Percentiles rank a stretch among this genome's conserved stretches.
phyloP scores from a whole-genome alignment of 2,113 vertebrate species.

The Malurus elegans region DNA sequence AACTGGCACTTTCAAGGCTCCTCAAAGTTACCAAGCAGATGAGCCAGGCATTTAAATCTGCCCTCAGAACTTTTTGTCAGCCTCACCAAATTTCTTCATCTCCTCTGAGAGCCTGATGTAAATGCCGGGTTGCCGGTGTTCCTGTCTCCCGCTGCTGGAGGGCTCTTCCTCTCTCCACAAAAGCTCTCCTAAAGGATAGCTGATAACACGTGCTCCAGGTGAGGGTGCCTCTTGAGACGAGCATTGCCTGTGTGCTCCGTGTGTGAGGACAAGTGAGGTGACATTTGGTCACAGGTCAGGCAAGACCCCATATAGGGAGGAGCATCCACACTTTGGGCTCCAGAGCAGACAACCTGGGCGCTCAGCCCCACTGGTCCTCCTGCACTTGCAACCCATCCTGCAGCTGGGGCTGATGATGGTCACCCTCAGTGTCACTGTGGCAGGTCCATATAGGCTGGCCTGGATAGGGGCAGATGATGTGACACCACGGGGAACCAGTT shows the following conservation, averaged over 20 bases:
- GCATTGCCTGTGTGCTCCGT: fast-evolving
- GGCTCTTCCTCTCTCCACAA: neutral
- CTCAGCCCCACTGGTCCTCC: neutral
- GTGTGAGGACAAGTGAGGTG: neutral
- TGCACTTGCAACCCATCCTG: neutral
- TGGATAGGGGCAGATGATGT: neutral
- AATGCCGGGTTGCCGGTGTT: neutral
- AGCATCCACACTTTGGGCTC: neutral
- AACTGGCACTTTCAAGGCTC: neutral
- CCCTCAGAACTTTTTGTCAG: neutral
- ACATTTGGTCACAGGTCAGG: neutral
- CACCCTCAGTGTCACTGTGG: neutral
- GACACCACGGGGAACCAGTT: neutral
- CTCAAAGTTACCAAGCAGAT: neutral
- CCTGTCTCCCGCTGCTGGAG: neutral
- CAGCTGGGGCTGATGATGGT: neutral
- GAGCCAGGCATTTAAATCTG: neutral
- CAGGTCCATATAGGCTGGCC: neutral
- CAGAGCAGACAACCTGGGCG: neutral
- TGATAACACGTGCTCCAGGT: neutral
- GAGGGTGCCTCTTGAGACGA: neutral
- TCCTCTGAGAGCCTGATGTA: neutral
- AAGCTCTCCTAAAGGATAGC: neutral
- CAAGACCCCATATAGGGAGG: neutral
- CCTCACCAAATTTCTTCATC: neutral